A percentile compares a stretch with the other conserved stretches of the same genome.
These are phyloP conservation scores for Acrocephalus scirpaceus DNA, from an alignment of 2,797 vertebrate species.

Conservation along the genomic window DNA sequence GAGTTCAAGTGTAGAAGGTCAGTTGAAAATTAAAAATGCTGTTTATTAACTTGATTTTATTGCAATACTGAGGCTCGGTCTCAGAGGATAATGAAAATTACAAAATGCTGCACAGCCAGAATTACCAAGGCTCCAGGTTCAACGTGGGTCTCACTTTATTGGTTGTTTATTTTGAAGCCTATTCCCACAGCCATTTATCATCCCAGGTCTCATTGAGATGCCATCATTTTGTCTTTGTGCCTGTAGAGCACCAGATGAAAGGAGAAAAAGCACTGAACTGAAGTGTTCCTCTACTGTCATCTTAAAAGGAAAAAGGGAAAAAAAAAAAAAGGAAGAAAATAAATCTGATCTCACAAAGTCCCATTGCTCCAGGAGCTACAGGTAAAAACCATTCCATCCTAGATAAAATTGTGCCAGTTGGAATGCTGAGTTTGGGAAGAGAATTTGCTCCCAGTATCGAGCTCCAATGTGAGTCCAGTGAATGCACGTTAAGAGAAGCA, in stretches of 20 bases:
- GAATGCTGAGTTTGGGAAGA: not conserved
- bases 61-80: not conserved
- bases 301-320: too few relatives aligned
- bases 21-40: not conserved
- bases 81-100: not conserved
- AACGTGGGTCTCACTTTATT: not conserved
- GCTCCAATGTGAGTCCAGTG: not conserved
- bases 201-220: not conserved
- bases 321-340: too few relatives aligned
- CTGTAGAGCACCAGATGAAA: too few relatives aligned
- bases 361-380: not conserved
- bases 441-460: not conserved
- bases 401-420: not conserved
- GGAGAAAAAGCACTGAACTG: too few relatives aligned
- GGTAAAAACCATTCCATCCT: not conserved
- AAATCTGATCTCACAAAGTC: not conserved
- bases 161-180: not conserved
- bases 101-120: not conserved
- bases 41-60: not conserved
- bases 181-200: not conserved
- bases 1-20: not conserved
- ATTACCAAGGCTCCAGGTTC: not conserved
- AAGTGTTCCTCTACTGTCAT: too few relatives aligned
- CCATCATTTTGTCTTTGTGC: not conserved
- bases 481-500: not conserved